Conservation (phyloP, 2,113 vertebrate genomes). For the Ochotona princeps region DNA sequence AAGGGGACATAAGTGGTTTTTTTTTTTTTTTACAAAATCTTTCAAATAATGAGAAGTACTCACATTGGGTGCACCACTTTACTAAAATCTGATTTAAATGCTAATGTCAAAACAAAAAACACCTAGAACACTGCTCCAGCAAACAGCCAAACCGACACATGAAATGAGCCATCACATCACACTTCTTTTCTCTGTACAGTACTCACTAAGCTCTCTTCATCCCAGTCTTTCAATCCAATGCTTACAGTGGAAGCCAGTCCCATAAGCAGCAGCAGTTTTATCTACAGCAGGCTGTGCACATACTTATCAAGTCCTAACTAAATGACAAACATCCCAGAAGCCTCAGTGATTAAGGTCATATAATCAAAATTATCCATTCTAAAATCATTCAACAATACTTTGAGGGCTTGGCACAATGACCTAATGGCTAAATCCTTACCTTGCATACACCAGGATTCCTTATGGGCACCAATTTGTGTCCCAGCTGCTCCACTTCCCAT, state of each 20-base stretch:
- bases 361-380: no score
- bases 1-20: background rate
- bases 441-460: no score
- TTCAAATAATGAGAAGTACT: background rate
- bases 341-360: no score
- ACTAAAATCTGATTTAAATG: background rate
- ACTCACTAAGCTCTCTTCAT: background rate
- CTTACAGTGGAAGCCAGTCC: background rate
- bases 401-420: no score
- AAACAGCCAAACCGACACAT: background rate
- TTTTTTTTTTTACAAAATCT: background rate
- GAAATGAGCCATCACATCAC: background rate
- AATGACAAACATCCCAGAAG: background rate
- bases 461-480: no score
- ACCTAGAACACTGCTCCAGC: background rate
- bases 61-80: background rate
- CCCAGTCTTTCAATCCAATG: background rate
- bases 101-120: background rate
- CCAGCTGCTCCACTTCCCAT: no score
- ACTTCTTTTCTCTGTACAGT: background rate
- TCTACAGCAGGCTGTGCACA: constrained; percentile 4
- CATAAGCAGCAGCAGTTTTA: constrained; percentile 21
- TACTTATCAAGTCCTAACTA: background rate
- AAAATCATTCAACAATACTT: no score
- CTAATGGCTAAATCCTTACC: no score